A percentile compares a stretch with the other conserved stretches of the same genome.
phyloP scores from a whole-genome alignment of 2,888 invertebrate genomes.

The Tinea semifulvella region DNA sequence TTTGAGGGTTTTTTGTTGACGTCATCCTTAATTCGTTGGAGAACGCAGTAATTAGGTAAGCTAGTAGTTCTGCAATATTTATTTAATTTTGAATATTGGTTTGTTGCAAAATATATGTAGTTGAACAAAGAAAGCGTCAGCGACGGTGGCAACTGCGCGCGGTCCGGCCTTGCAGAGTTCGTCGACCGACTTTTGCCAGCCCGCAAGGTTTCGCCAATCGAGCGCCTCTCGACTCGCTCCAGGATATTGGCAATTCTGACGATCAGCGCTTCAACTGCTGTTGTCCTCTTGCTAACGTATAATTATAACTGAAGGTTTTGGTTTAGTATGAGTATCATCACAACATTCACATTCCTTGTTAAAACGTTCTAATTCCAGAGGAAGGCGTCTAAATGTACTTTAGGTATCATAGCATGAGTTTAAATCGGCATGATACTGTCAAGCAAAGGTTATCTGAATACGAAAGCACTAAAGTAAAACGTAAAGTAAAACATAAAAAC shows the following conservation, averaged over 20 bases:
- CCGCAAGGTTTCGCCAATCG: constrained; percentile 66
- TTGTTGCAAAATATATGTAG: constrained; percentile 11
- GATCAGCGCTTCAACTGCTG: constrained; percentile 36
- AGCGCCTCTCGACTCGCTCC: constrained; percentile 58
- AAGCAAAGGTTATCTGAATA: too few species aligned
- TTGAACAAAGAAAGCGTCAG: constrained; percentile 60
- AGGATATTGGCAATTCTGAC: constrained; percentile 65
- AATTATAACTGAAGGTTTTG: neutral
- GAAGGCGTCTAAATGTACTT: too few species aligned
- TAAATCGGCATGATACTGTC: too few species aligned
- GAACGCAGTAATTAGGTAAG: too few species aligned
- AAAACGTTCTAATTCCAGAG: too few species aligned
- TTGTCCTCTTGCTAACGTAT: constrained; percentile 4
- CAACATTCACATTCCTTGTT: too few species aligned
- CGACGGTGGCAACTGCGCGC: constrained; percentile 19
- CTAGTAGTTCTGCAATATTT: neutral
- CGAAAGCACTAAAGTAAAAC: too few species aligned
- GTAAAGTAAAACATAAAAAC: too few species aligned
- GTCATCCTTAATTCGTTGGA: too few species aligned
- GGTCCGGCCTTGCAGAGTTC: constrained; percentile 59
- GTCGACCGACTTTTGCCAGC: constrained; percentile 63
- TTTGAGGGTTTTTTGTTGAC: too few species aligned
- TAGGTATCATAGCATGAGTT: too few species aligned
- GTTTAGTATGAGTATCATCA: too few species aligned
- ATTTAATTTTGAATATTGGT: constrained; percentile 5